Percentiles rank a stretch among this genome's conserved stretches.
phyloP scores from a whole-genome alignment of 1,140 invertebrate species.

The Drosophila willistoni region DNA sequence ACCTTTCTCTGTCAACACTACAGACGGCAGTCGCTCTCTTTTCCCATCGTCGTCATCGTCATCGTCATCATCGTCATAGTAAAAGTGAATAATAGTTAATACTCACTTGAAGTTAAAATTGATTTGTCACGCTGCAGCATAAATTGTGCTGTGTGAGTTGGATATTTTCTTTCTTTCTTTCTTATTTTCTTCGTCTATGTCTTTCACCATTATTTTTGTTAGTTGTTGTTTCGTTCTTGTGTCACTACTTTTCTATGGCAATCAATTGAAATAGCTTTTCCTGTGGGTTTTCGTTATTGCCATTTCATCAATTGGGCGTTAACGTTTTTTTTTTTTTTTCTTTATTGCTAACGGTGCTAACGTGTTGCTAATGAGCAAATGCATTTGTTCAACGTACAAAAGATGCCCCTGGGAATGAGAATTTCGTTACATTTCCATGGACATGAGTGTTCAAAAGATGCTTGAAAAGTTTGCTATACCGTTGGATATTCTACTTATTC shows the following conservation, averaged over 20 bases:
- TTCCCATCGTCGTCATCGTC: neutral
- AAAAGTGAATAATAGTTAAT: conserved; percentile 13
- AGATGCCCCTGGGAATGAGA: conserved; percentile 7
- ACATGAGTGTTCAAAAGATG: neutral
- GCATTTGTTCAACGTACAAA: conserved; percentile 5
- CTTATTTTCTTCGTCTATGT: neutral
- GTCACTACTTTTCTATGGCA: conserved; percentile 15
- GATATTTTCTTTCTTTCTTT: conserved; percentile 25
- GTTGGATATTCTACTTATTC: too few relatives aligned
- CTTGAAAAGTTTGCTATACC: too few relatives aligned
- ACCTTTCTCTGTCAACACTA: neutral
- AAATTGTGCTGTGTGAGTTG: conserved; percentile 51
- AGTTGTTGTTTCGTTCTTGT: conserved; percentile 13
- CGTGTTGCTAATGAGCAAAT: conserved; percentile 71
- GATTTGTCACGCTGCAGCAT: conserved; percentile 82
- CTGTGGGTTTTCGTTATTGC: conserved; percentile 46
- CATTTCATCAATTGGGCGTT: conserved; percentile 80
- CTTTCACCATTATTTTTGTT: neutral
- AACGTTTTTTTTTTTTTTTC: conserved; percentile 17
- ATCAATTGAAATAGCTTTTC: conserved; percentile 58
- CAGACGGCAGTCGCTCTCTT: neutral
- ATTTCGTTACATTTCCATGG: neutral
- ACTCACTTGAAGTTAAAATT: conserved; percentile 51
- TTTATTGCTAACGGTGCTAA: conserved; percentile 74
- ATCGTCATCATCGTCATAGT: neutral